Evolutionary conservation across 2,797 vertebrate genomes (phyloP).

Genomic region (Tiaroga cobitis): DNA sequence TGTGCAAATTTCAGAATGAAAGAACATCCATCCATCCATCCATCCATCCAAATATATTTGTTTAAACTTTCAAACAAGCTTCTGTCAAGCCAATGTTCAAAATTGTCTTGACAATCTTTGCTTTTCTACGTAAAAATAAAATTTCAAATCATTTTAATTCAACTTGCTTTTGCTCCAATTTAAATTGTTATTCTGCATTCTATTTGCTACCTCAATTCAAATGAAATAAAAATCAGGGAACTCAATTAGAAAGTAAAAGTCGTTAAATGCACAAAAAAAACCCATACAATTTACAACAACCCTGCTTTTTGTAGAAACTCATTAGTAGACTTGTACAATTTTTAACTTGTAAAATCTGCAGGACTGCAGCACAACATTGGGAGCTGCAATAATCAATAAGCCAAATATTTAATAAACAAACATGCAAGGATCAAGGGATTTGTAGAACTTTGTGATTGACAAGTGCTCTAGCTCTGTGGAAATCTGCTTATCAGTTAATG

Average conservation of each 20-base stretch:
- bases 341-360: not conserved
- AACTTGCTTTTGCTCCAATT: not conserved
- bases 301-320: no score
- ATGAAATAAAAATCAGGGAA: not conserved
- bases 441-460: not conserved
- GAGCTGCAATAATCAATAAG: not conserved
- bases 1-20: not conserved
- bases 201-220: not conserved
- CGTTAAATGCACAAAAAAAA: not conserved
- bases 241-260: not conserved
- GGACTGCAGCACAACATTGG: not conserved
- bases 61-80: not conserved
- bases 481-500: conserved; percentile 39
- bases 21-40: not conserved
- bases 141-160: not conserved
- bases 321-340: no score
- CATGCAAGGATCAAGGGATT: not conserved
- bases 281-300: not conserved
- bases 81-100: not conserved
- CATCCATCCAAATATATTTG: not conserved
- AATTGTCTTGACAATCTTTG: not conserved
- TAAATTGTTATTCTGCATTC: not conserved
- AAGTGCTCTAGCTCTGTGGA: conserved; percentile 26
- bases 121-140: not conserved
- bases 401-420: conserved; percentile 5